Conservation (phyloP, 1,140 invertebrate species). For the Pomacea maculata region DNA sequence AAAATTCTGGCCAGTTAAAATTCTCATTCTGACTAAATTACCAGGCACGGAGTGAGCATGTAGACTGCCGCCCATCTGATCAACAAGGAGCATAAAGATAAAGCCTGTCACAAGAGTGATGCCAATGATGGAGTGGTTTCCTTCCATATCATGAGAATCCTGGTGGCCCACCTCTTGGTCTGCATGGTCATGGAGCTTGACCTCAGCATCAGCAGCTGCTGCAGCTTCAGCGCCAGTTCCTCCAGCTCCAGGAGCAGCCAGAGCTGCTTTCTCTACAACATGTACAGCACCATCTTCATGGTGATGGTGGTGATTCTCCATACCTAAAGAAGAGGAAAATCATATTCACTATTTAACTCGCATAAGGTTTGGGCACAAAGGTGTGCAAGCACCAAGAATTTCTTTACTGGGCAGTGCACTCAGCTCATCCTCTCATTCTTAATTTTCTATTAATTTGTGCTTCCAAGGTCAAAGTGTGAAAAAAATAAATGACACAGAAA, state of each 20-base stretch:
- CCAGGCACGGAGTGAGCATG: constrained; percentile 45
- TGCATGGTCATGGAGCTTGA: background rate
- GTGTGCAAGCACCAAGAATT: no score
- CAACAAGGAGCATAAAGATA: constrained; percentile 96
- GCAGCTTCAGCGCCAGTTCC: constrained; percentile 4
- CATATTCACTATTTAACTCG: background rate
- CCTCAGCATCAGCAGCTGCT: background rate
- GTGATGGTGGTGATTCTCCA: constrained; percentile 7
- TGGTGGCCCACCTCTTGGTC: constrained; percentile 23
- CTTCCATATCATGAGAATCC: constrained; percentile 42
- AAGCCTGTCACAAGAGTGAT: constrained; percentile 86
- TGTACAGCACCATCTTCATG: background rate
- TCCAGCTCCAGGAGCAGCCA: background rate
- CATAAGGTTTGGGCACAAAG: no score
- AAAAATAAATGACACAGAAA: no score
- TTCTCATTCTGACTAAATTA: constrained; percentile 3
- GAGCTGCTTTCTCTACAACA: constrained; percentile 8
- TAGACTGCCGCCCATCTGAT: constrained; percentile 74
- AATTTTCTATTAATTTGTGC: no score
- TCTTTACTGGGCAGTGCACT: no score
- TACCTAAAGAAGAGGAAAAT: background rate
- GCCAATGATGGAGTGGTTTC: constrained; percentile 71
- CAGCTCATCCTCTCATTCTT: no score
- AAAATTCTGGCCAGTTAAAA: no score
- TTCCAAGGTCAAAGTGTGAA: no score